These are phyloP conservation scores for Tetramorium bicarinatum DNA, from an alignment of 2,888 invertebrate species.

Conservation along the genomic window DNA sequence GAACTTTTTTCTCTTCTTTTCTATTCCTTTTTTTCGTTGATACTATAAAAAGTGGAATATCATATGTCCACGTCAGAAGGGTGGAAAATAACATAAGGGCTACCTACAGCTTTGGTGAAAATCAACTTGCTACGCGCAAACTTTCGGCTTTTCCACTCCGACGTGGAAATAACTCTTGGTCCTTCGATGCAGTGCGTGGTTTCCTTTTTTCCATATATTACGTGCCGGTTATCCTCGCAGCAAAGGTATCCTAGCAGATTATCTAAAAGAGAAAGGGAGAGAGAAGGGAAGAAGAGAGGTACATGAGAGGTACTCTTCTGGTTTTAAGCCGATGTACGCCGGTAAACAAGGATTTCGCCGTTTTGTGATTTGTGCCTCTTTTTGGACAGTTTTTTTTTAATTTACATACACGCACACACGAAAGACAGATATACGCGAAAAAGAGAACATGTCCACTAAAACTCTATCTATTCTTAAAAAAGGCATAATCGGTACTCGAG, in stretches of 20 bases:
- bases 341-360: conserved; percentile 34
- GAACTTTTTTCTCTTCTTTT: background rate
- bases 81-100: conserved; percentile 59
- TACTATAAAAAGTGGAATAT: conserved; percentile 80
- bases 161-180: conserved; percentile 30
- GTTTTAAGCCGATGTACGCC: conserved; percentile 42
- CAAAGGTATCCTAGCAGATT: conserved; percentile 43
- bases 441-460: background rate
- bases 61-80: conserved; percentile 81
- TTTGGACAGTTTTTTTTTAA: conserved; percentile 19
- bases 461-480: background rate
- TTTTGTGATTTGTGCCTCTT: conserved; percentile 34
- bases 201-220: conserved; percentile 27
- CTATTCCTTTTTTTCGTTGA: conserved; percentile 43
- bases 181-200: conserved; percentile 1
- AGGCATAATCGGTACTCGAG: too few species aligned
- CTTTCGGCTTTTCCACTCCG: conserved; percentile 19
- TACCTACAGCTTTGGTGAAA: conserved; percentile 12
- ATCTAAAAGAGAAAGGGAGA: conserved; percentile 35
- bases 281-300: conserved; percentile 24
- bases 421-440: background rate
- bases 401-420: background rate
- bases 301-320: background rate
- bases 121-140: conserved; percentile 31
- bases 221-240: conserved; percentile 17